These are phyloP conservation scores for Petroica traversi DNA, from an alignment of 2,113 vertebrate genomes.

Conservation along the genomic window DNA sequence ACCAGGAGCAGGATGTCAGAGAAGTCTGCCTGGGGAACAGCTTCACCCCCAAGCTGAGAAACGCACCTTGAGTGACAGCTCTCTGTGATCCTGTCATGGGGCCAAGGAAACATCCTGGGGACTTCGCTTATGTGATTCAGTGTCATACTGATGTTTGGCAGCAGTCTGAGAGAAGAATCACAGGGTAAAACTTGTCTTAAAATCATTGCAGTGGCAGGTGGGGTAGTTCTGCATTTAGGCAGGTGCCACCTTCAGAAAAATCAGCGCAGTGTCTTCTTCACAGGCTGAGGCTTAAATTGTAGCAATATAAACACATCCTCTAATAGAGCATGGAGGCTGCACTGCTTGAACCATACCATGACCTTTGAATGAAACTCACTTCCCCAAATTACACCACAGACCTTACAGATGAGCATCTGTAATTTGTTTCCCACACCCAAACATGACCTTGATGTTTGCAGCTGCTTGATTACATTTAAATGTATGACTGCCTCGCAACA, in stretches of 20 bases:
- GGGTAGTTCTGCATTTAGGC: accelerated
- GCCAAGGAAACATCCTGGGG: neutral
- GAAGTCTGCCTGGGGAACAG: neutral
- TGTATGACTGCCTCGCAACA: neutral
- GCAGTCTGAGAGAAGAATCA: neutral
- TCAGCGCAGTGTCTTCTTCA: neutral
- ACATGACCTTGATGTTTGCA: neutral
- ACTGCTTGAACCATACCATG: neutral
- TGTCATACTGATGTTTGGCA: neutral
- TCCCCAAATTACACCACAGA: neutral
- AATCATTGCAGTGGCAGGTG: neutral
- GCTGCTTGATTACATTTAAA: neutral
- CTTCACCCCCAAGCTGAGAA: accelerated
- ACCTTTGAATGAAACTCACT: neutral
- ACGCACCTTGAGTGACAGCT: neutral
- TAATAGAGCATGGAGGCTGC: neutral
- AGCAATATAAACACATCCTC: neutral
- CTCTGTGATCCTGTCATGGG: too few relatives aligned
- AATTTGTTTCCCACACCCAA: neutral
- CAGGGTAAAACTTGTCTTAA: neutral
- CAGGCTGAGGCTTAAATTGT: neutral
- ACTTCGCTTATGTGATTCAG: neutral
- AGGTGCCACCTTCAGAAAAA: neutral
- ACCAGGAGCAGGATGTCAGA: neutral
- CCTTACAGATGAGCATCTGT: neutral